These are phyloP conservation scores for Teleogryllus occipitalis DNA, from an alignment of 1,140 invertebrate genomes.

Conservation along the genomic window DNA sequence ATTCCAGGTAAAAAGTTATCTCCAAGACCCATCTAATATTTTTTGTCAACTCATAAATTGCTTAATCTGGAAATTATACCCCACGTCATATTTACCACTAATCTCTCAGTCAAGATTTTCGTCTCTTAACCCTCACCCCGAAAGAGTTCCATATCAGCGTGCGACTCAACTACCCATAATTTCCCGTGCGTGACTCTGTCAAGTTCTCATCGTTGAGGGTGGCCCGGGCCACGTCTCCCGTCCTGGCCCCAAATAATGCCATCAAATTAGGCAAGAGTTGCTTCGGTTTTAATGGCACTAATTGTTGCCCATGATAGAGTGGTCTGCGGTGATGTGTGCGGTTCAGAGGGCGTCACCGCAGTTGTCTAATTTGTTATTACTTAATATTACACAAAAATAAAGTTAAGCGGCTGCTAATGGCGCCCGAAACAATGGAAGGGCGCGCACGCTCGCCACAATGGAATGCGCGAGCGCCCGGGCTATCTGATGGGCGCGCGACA, in stretches of 20 bases:
- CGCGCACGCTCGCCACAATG: not conserved
- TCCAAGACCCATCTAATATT: not conserved
- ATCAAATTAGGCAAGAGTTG: not conserved
- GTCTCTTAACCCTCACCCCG: not conserved
- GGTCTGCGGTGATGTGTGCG: not conserved
- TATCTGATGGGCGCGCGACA: not conserved
- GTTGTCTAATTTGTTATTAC: not conserved
- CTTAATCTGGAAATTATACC: not conserved
- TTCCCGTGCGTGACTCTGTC: not conserved
- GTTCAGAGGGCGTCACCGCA: not conserved
- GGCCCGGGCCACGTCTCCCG: too few relatives aligned
- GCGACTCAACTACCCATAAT: not conserved
- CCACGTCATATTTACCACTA: not conserved
- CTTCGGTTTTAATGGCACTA: not conserved
- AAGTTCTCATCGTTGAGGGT: not conserved
- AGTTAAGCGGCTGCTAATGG: not conserved
- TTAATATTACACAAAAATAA: not conserved
- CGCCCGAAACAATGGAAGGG: not conserved
- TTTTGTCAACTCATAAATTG: not conserved
- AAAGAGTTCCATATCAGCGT: not conserved
- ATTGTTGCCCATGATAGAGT: not conserved
- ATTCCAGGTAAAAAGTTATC: not conserved
- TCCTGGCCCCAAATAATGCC: not conserved
- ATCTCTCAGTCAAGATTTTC: not conserved
- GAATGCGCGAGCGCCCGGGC: not conserved